A percentile compares a stretch with the other conserved stretches of the same genome.
phyloP scores from a whole-genome alignment of 30 jellyfish, hydroid and myxozoan species.

The Aurelia sp. region DNA sequence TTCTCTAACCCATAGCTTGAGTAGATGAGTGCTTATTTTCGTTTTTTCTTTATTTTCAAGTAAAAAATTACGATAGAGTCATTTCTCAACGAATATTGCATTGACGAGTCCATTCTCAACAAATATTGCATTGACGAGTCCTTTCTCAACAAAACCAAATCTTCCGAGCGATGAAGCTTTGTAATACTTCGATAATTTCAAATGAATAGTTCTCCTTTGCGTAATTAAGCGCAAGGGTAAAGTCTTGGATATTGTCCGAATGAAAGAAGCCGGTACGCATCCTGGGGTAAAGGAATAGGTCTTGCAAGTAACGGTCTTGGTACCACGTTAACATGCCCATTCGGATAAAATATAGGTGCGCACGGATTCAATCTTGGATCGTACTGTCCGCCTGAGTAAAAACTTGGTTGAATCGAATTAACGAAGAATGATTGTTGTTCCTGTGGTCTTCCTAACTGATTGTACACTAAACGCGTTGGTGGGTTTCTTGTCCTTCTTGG shows the following conservation, averaged over 20 bases:
- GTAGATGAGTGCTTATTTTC: not conserved
- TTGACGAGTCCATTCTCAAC: too few relatives aligned
- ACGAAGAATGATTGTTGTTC: not conserved
- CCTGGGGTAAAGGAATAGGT: too few relatives aligned
- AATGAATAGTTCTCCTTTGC: conserved; percentile 1
- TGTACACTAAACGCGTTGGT: conserved; percentile 4
- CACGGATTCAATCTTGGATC: too few relatives aligned
- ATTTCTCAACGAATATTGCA: not conserved
- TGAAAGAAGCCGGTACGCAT: not conserved
- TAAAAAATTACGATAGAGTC: not conserved
- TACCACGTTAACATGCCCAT: too few relatives aligned
- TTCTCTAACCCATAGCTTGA: not conserved
- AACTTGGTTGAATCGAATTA: not conserved
- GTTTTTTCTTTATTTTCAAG: too few relatives aligned
- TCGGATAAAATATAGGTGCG: too few relatives aligned
- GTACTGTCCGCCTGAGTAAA: too few relatives aligned
- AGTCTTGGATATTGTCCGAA: conserved; percentile 4
- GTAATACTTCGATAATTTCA: too few relatives aligned
- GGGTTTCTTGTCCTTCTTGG: conserved; percentile 4
- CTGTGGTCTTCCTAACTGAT: not conserved
- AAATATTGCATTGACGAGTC: too few relatives aligned
- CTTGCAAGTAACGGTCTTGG: not conserved
- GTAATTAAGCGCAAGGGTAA: not conserved
- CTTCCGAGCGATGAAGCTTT: not conserved
- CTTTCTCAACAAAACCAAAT: conserved; percentile 19